A percentile compares a stretch with the other conserved stretches of the same genome.
Evolutionary conservation across 2,113 vertebrate genomes (phyloP).

Genomic region (Oryzias javanicus): DNA sequence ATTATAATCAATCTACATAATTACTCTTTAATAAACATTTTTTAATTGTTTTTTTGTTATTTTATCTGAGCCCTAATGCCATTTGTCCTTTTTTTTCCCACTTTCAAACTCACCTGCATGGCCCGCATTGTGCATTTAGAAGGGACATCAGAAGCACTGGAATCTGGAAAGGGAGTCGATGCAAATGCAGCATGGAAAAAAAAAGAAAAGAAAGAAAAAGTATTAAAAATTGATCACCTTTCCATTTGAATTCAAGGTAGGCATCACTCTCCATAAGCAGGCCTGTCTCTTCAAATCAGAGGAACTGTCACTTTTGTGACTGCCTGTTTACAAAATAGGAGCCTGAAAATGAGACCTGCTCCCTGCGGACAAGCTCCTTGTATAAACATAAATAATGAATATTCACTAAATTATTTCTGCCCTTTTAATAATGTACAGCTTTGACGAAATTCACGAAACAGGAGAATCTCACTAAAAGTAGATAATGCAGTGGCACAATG

Average conservation of each 20-base stretch:
- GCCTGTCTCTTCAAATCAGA: slow-evolving; percentile 81
- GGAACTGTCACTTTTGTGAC: slow-evolving; percentile 74
- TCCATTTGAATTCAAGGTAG: slow-evolving; percentile 80
- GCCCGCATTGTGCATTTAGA: slow-evolving; percentile 65
- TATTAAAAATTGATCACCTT: slow-evolving; percentile 78
- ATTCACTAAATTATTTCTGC: slow-evolving; percentile 82
- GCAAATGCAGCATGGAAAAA: slow-evolving; percentile 66
- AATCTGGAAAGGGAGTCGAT: slow-evolving; percentile 56
- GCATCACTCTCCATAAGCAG: slow-evolving; percentile 77
- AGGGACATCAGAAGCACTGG: slow-evolving; percentile 22
- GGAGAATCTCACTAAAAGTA: slow-evolving; percentile 58
- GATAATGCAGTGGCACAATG: slow-evolving; percentile 63
- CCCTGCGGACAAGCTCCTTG: slow-evolving; percentile 77
- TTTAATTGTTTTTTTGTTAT: not conserved
- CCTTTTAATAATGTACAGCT: slow-evolving; percentile 76
- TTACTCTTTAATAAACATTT: not conserved
- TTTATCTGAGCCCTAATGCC: not conserved
- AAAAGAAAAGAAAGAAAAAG: slow-evolving; percentile 26
- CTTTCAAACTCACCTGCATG: slow-evolving; percentile 48
- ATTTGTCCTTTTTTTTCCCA: slow-evolving; percentile 15
- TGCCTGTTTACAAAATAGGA: slow-evolving; percentile 83
- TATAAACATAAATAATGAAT: slow-evolving; percentile 85
- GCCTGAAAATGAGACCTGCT: slow-evolving; percentile 84
- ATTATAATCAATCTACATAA: no score
- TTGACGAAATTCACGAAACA: slow-evolving; percentile 71